Evolutionary conservation across 2,797 vertebrate genomes (phyloP).

Genomic region (Dendrocincla fuliginosa): DNA sequence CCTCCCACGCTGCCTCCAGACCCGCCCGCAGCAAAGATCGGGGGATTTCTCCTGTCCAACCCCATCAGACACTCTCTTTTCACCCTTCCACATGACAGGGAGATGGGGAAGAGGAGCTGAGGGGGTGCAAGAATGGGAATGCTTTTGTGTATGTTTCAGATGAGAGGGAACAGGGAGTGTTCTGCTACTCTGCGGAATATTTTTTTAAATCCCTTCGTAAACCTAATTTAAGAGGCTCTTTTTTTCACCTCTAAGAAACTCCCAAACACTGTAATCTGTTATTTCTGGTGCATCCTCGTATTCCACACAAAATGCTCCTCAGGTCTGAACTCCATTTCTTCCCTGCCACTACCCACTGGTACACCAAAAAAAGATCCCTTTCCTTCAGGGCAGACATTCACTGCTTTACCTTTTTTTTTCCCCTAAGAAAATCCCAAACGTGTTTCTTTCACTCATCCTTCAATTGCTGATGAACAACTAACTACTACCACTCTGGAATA

Average conservation of each 20-base stretch:
- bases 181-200: neutral
- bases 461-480: conserved; percentile 24
- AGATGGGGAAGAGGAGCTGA: neutral
- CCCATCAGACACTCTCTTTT: conserved; percentile 21
- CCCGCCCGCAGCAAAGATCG: conserved; percentile 12
- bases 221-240: neutral
- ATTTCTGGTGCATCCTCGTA: conserved; percentile 5
- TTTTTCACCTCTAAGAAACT: neutral
- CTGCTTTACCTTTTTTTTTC: neutral
- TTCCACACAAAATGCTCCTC: neutral
- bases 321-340: neutral
- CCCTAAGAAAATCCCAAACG: neutral
- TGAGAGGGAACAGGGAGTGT: neutral
- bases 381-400: neutral
- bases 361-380: conserved; percentile 10
- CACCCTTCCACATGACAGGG: neutral
- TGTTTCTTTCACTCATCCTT: neutral
- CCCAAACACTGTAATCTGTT: neutral
- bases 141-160: neutral
- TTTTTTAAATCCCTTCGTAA: neutral
- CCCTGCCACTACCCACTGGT: neutral
- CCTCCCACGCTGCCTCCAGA: neutral
- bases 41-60: conserved; percentile 30
- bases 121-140: neutral
- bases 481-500: neutral